A percentile compares a stretch with the other conserved stretches of the same genome.
Evolutionary conservation across 2,113 vertebrate species (phyloP).

Genomic region (Bucco capensis): DNA sequence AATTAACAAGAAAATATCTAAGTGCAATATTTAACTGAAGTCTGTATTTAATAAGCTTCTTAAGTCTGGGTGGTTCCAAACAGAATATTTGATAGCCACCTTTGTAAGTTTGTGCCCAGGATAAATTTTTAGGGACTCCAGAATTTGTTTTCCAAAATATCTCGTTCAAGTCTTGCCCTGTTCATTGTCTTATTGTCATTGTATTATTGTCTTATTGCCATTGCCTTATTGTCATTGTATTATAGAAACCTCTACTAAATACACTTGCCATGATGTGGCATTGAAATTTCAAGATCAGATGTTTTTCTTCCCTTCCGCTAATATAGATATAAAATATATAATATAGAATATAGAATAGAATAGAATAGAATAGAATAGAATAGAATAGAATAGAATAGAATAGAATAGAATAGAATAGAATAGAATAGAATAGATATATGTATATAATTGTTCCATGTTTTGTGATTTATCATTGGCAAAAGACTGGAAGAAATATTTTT

Average conservation of each 20-base stretch:
- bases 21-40: background rate
- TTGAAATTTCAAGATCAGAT: background rate
- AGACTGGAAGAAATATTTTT: background rate
- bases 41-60: background rate
- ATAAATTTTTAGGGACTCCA: background rate
- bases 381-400: no score
- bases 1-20: background rate
- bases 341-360: no score
- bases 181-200: background rate
- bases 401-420: no score
- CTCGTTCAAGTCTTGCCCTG: background rate
- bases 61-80: background rate
- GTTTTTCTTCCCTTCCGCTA: accelerated
- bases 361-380: no score
- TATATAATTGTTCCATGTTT: background rate
- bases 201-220: no score
- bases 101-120: background rate
- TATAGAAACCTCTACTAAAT: background rate
- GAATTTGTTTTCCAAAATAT: background rate
- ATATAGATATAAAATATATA: no score
- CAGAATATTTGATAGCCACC: background rate
- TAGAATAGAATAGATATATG: background rate
- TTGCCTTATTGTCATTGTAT: no score
- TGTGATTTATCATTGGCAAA: background rate
- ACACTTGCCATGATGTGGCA: background rate